A percentile compares a stretch with the other conserved stretches of the same genome.
These are phyloP conservation scores for Drosophila mayaguana DNA, from an alignment of 2,888 invertebrate species.

Conservation along the genomic window DNA sequence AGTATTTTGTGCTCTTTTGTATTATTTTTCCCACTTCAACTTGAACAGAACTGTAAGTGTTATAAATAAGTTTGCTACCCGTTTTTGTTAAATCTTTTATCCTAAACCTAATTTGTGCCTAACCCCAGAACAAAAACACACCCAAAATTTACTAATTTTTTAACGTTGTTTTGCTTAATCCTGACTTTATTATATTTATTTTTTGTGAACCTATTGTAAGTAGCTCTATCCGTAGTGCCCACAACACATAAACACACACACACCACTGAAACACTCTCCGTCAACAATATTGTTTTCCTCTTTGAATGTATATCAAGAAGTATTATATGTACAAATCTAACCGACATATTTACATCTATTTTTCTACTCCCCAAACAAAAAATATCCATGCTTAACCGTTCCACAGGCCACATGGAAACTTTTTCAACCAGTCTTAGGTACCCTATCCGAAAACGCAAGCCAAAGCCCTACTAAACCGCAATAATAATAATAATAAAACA, in stretches of 20 bases:
- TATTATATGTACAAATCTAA: slow-evolving; percentile 59
- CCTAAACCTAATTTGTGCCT: slow-evolving; percentile 29
- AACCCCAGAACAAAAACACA: slow-evolving; percentile 37
- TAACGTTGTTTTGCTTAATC: slow-evolving; percentile 41
- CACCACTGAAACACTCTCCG: slow-evolving; percentile 62
- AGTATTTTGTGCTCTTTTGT: slow-evolving; percentile 61
- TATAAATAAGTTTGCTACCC: slow-evolving; percentile 37
- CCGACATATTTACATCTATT: slow-evolving; percentile 63
- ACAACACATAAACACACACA: slow-evolving; percentile 43
- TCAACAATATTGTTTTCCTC: slow-evolving; percentile 31
- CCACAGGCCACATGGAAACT: slow-evolving; percentile 84
- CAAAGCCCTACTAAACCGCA: slow-evolving; percentile 51
- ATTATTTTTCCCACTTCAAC: slow-evolving; percentile 61
- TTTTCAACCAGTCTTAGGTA: slow-evolving; percentile 79
- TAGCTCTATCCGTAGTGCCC: slow-evolving; percentile 51
- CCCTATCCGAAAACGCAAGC: slow-evolving; percentile 38
- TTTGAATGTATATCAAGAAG: slow-evolving; percentile 51
- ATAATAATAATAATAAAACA: slow-evolving; percentile 3
- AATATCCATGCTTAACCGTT: slow-evolving; percentile 61
- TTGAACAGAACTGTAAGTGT: slow-evolving; percentile 67
- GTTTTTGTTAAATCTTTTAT: slow-evolving; percentile 24
- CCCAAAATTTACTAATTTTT: slow-evolving; percentile 46
- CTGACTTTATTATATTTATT: slow-evolving; percentile 25
- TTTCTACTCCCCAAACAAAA: slow-evolving; percentile 51
- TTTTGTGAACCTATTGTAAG: slow-evolving; percentile 31